Evolutionary conservation across 1,140 invertebrate species (phyloP), one percentile per base, ranked within the genome.

Genomic region (Pseudomyrmex sp.): DNA sequence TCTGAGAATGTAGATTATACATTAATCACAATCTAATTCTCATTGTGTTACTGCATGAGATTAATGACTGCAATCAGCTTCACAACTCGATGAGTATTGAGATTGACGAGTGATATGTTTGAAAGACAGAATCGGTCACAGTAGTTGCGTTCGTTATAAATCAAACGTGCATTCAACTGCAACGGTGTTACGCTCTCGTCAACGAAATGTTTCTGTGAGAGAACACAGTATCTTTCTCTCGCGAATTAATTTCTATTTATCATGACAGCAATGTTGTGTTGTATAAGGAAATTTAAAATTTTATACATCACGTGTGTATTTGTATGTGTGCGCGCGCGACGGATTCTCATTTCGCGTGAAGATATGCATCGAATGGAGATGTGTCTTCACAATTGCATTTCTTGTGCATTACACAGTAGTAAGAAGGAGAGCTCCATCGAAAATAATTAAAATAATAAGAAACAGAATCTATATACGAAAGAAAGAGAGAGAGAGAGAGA

Each of bases 371-470:
- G 52, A 9, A 54, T 52, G 3, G 23, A 68, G 15, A 0, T 56
- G 63, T 50, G 46, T 50, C 73, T 59, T 63, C 54, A 70, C 5
- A 72, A 15, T 59, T 26, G 35, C 70, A 80, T 44, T 18, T 72
- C 2, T 59, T 80, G 76, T 72, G 76, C 76, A 72, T 56, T 46
- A 77, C 35, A 35, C 35, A 35, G 35, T 35, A 77, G 12, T 56
- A n/a, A 65, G 9, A 86, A 73, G 86, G 8, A 86, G 13, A 84
- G 0, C 48, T 61, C 20, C 44, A 72, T 26, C 10, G 12, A 76
- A 15, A 35, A 80, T 18, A 76, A 48, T 20, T 44, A 65, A 79
- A 84, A 61, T 23, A 75, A 23, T 59, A 35, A 2, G 12, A 20
- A 35, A 1, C 12, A 56, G 18, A 23, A 69, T 61, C 20, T 52